These are phyloP conservation scores for Campoplex capitator DNA, from an alignment of 2,888 invertebrate genomes.

Conservation along the genomic window DNA sequence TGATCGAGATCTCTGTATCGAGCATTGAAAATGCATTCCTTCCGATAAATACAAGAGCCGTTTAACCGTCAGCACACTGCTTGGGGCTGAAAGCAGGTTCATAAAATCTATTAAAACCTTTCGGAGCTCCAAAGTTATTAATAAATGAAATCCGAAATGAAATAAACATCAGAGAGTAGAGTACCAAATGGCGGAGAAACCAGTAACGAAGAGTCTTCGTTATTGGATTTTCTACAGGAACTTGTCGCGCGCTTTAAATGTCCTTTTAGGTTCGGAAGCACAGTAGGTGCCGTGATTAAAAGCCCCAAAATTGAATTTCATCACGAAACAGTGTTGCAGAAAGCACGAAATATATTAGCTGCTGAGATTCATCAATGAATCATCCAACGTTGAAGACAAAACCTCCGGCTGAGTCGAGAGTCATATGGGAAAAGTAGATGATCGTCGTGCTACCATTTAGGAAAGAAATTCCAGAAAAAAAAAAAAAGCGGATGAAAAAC, in stretches of 20 bases:
- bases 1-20: not conserved
- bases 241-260: no score
- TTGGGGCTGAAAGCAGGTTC: not conserved
- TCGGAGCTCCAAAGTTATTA: not conserved
- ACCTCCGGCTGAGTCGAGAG: not conserved
- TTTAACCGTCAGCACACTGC: not conserved
- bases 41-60: not conserved
- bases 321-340: no score
- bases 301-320: no score
- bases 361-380: not conserved
- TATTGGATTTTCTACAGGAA: not conserved
- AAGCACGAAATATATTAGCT: no score
- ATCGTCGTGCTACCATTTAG: no score
- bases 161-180: not conserved
- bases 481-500: no score
- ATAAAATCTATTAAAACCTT: not conserved
- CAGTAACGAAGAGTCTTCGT: not conserved
- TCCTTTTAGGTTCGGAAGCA: no score
- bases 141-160: not conserved
- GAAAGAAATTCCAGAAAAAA: no score
- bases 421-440: no score
- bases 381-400: not conserved
- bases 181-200: not conserved
- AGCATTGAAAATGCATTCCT: not conserved
- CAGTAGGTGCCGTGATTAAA: no score